Evolutionary conservation across 2,113 vertebrate genomes (phyloP).

Genomic region (Danionella cerebrum): DNA sequence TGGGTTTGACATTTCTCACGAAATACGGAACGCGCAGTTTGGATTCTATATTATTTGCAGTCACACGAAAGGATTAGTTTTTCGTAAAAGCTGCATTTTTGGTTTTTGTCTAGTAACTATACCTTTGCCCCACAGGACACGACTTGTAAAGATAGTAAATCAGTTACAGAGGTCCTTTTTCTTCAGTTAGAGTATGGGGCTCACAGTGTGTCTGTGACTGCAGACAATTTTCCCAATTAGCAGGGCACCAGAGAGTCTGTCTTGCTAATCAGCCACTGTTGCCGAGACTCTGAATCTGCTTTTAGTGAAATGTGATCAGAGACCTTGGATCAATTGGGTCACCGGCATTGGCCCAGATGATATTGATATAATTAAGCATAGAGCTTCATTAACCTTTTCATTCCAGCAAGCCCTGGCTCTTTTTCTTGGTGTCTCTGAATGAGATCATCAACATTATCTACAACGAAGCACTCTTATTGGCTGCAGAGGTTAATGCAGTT

Average conservation of each 20-base stretch:
- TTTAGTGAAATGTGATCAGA: constrained; percentile 43
- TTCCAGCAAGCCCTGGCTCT: neutral
- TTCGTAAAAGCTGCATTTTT: no score
- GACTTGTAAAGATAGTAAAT: neutral
- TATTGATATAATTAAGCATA: constrained; percentile 35
- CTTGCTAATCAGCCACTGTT: constrained; percentile 23
- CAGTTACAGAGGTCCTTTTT: neutral
- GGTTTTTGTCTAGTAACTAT: no score
- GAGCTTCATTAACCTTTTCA: constrained; percentile 42
- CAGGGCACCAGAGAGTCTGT: constrained; percentile 36
- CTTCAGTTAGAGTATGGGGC: neutral
- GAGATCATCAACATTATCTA: neutral
- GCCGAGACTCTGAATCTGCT: constrained; percentile 23
- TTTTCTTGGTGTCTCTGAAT: constrained; percentile 9
- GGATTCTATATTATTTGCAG: constrained; percentile 28
- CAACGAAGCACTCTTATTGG: constrained; percentile 13
- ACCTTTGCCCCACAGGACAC: neutral
- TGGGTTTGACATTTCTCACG: neutral
- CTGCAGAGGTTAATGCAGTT: constrained; percentile 7
- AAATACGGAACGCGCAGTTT: constrained; percentile 17
- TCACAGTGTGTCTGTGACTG: neutral
- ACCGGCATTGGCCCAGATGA: constrained; percentile 26
- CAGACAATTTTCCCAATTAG: constrained; percentile 35
- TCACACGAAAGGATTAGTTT: neutral
- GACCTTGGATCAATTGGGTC: constrained; percentile 36